Evolutionary conservation across 2,888 invertebrate species (phyloP), one percentile per base, ranked within the genome.

Genomic region (Polyommatus iphigenia): DNA sequence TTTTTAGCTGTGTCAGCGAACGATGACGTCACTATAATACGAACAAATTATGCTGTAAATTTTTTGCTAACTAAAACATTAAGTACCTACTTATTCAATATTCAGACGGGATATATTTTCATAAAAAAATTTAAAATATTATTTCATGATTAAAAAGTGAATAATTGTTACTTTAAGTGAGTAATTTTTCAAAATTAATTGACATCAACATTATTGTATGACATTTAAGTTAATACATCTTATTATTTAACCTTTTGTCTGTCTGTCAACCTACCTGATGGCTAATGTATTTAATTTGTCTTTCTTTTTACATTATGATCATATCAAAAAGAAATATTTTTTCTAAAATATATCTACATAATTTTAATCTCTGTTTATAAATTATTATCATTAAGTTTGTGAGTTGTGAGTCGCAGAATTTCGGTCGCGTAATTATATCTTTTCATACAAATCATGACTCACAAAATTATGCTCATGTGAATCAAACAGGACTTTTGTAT

Each of bases 151-250:
- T n/a, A 72, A 41, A 41, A 41, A 72, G 7, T 72, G 41, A 72
- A 18, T n/a, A 72, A 72, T 72, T 41, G 20, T 72, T 20, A 20
- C n/a, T 41, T n/a, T 41, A 41, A 41, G 72, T 41, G 36, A 4
- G 36, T 41, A 20, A 72, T 72, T 72, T 72, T 72, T 72, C 41
- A 72, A 72, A 29, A 36, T n/a, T 72, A 72, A 72, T 41, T 72
- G 72, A 41, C 41, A n/a, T 41, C 10, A 36, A 20, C n/a, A 72
- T 41, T 72, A 10, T 20, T 8, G 36, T 36, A 2, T 41, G 71
- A 41, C 10, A 62, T 62, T 62, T 24, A 62, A 54, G 5, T 54
- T 54, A 50, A 50, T 62, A 24, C 62, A 62, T 24, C 62, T 62
- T 59, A 20, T 59, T 20, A 20, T 59, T 59, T 62, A 62, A 62